Base-by-base conservation (phyloP, 2,888 invertebrate species). In the Arctia plantaginis region DNA sequence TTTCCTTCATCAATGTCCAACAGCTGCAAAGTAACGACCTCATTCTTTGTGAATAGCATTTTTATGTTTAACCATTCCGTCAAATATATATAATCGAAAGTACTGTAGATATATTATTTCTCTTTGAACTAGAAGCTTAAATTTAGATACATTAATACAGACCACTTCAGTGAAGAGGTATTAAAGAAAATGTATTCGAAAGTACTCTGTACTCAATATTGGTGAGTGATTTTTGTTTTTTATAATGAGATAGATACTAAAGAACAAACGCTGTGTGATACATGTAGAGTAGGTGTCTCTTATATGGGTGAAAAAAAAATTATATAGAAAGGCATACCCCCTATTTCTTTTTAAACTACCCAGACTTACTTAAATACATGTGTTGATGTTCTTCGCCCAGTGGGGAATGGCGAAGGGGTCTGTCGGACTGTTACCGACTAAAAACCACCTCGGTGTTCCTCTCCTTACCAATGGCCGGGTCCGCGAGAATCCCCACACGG, bases 131-230 rank as follows among this genome's bases (percentile, higher is more conserved):
- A n/a, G n/a, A 69, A 64, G 59, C 13, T 35, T 66, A 72, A 71
- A 80, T 74, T 75, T 77, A 75, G 66, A 71, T 71, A 62, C 71
- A 80, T 80, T 71, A 72, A 33, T 51, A 59, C 66, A 73, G 65
- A 75, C 13, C 39, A 23, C 64, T 35, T 73, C 33, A 47, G 71
- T 62, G 33, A 74, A 69, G 71, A n/a, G 33, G 35, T 62, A 64
- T n/a, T 33, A 65, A 35, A 65, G 64, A 75, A 72, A 80, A 80
- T 39, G 71, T 55, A 20, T 66, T 69, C 44, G 7, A 13, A 41
- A 70, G 65, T 33, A 65, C 20, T 20, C 6, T 13, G 39, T 39
- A 39, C 41, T 41, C 66, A 41, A 66, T 66, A 66, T 27, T 41
- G 41, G 39, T 66, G 7, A 39, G 23, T 66, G 27, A 7, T 39